phyloP scores from a whole-genome alignment of 2,113 vertebrate species.

The Gymnogyps californianus region DNA sequence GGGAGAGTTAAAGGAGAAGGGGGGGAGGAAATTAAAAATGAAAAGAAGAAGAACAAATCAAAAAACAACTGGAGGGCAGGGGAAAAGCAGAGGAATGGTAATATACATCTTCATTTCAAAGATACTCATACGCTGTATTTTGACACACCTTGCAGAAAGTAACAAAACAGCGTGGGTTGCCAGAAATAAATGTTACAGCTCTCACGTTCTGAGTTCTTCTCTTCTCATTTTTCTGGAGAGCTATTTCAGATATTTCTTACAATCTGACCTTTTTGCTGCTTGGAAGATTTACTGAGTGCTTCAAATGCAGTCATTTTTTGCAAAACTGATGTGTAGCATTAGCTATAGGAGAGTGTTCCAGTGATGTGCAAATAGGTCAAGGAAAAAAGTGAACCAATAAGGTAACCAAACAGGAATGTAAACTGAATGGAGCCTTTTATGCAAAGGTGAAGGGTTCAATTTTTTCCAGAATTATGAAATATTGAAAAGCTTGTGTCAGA shows the following conservation, averaged over 20 bases:
- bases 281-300: slow-evolving; percentile 30
- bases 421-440: slow-evolving; percentile 44
- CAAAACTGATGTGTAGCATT: slow-evolving; percentile 14
- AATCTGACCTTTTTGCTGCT: slow-evolving; percentile 40
- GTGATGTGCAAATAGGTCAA: slow-evolving; percentile 48
- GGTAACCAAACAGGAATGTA: slow-evolving; percentile 37
- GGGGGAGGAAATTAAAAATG: background rate
- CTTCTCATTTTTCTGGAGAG: background rate
- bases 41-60: background rate
- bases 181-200: background rate
- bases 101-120: slow-evolving; percentile 14
- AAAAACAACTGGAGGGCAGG: background rate
- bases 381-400: slow-evolving; percentile 43
- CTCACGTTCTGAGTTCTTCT: background rate
- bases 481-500: slow-evolving; percentile 44
- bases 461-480: slow-evolving; percentile 39
- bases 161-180: background rate
- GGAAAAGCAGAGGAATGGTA: background rate
- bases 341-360: slow-evolving; percentile 40
- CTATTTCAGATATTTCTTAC: slow-evolving; percentile 51
- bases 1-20: background rate
- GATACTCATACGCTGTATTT: background rate
- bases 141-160: slow-evolving; percentile 22
- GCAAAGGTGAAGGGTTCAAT: slow-evolving; percentile 25
- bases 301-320: slow-evolving; percentile 28